Evolutionary conservation across 2,888 invertebrate species (phyloP), one percentile per base, ranked within the genome.

Genomic region (Malachius bipustulatus): DNA sequence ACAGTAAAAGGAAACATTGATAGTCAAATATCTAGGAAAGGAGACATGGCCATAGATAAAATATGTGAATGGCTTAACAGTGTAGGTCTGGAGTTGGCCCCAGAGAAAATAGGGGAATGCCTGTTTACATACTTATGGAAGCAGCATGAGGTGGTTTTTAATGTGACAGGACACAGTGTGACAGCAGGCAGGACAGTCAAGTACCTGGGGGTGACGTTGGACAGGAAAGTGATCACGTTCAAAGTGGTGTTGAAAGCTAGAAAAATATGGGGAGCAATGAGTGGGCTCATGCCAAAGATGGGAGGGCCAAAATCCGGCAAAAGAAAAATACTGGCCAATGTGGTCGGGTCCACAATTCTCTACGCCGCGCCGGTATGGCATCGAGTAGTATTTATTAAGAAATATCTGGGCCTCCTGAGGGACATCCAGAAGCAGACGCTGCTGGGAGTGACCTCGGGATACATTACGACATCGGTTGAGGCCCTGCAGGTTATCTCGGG

Each of bases 361-460:
- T 44, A 45, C 27, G 43, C 34, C 2, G 39, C 43, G 2, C 43
- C 45, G 11, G 32, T 39, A 14, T 45, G 43, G 42, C 9, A 15
- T 14, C 15, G 19, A 6, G 36, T 16, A 2, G 2, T 40, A 3
- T 19, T 16, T 9, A 8, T 29, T 2, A 14, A 35, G 8, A 32
- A 6, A 19, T 9, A 38, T 11, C 12, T 6, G n/a, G 11, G 29
- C 26, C 16, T 15, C 9, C 36, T 44, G 1, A 11, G 14, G 3
- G 14, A 14, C 2, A n/a, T 24, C 6, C 41, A 45, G 30, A 28
- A 42, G 16, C 35, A 11, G 8, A 14, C 24, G 9, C 2, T 30
- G 1, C 6, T 43, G 4, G 16, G 37, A n/a, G 30, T 35, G 1
- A 11, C 34, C 1, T 12, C 19, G 2, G 38, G 36, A 2, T 42